Conservation (phyloP, 23 tunicate species). For the Trididemnum nubilum region DNA sequence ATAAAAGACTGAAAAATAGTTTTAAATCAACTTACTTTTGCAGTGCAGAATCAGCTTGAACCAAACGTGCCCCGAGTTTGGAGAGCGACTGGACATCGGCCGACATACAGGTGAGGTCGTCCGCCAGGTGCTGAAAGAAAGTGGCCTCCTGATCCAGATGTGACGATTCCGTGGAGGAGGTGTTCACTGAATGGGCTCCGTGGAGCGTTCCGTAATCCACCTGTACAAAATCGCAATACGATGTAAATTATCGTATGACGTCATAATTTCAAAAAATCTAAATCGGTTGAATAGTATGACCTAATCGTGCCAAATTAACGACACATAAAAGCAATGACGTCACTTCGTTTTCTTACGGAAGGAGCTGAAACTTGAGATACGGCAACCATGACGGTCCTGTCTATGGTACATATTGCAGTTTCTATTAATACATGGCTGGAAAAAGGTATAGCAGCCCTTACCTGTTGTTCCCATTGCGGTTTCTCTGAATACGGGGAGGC, state of each 20-base stretch:
- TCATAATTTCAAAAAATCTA: background rate
- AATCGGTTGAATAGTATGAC: background rate
- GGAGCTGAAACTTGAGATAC: too few species aligned
- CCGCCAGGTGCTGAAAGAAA: constrained; percentile 70
- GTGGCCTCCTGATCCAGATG: constrained; percentile 68
- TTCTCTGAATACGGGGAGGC: constrained; percentile 67
- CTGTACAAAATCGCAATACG: too few species aligned
- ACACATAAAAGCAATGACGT: too few species aligned
- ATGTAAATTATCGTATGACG: too few species aligned
- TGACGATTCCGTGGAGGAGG: constrained; percentile 36
- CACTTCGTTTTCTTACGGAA: too few species aligned
- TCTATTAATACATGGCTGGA: too few species aligned
- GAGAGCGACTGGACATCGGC: constrained; percentile 59
- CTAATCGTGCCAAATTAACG: too few species aligned
- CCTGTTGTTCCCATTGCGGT: constrained; percentile 91
- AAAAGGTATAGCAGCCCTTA: too few species aligned
- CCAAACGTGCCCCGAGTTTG: constrained; percentile 48
- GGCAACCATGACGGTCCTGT: too few species aligned
- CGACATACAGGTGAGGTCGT: constrained; percentile 70
- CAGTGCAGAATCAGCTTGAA: constrained; percentile 44
- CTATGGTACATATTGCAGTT: too few species aligned
- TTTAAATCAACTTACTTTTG: constrained; percentile 41
- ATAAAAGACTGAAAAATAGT: too few species aligned
- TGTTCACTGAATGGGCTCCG: constrained; percentile 70
- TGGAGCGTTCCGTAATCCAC: constrained; percentile 91